phyloP scores from a whole-genome alignment of 2,797 vertebrate genomes.

The Mormyrops attenuatus region DNA sequence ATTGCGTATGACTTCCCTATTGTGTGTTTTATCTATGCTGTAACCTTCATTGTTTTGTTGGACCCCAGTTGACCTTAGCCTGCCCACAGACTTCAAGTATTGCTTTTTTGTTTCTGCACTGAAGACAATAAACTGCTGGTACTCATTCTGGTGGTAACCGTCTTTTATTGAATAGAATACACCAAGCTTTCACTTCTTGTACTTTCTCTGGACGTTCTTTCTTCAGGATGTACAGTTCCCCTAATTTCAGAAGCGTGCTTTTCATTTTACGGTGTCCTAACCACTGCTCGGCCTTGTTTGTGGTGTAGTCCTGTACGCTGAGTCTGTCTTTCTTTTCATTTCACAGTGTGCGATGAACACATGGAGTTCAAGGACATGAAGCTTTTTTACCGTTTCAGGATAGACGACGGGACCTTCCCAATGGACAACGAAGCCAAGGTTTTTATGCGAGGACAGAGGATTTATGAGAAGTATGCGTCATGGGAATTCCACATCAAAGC shows the following conservation, averaged over 20 bases:
- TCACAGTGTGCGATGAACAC: constrained; percentile 90
- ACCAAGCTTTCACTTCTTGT: background rate
- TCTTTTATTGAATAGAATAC: background rate
- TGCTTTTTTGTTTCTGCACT: background rate
- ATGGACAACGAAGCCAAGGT: constrained; percentile 89
- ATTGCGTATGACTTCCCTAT: background rate
- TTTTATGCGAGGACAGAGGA: constrained; percentile 91
- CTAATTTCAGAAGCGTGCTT: background rate
- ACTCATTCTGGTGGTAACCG: background rate
- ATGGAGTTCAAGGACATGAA: constrained; percentile 93
- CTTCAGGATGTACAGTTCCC: background rate
- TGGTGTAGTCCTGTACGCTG: background rate
- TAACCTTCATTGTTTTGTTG: background rate
- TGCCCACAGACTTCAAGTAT: background rate
- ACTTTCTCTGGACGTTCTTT: background rate
- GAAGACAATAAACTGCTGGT: background rate
- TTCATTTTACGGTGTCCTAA: background rate
- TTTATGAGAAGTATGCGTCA: constrained; percentile 87
- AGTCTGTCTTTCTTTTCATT: constrained; percentile 8
- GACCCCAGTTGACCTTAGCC: background rate
- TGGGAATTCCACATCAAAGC: background rate
- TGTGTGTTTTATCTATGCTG: background rate
- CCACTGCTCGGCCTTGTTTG: background rate
- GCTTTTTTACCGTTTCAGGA: constrained; percentile 93
- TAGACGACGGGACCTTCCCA: constrained; percentile 91